Evolutionary conservation across 2,113 vertebrate species (phyloP).

Genomic region (Bubo bubo): DNA sequence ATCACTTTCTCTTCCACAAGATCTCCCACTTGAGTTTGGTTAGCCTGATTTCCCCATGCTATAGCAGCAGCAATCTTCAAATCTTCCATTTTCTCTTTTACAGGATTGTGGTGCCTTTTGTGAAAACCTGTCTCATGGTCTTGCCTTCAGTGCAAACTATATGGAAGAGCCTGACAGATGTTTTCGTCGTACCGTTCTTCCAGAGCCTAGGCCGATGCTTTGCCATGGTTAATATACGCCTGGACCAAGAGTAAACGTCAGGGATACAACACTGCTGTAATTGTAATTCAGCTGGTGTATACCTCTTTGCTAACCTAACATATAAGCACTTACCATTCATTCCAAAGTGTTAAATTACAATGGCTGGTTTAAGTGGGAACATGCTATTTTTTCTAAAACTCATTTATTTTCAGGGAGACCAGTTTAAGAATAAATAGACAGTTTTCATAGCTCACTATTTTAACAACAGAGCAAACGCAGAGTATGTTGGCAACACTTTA

Average conservation of each 20-base stretch:
- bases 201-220: slow-evolving; percentile 81
- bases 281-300: slow-evolving; percentile 6
- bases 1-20: neutral
- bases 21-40: neutral
- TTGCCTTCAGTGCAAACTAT: slow-evolving; percentile 83
- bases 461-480: neutral
- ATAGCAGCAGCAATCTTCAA: neutral
- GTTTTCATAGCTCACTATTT: slow-evolving; percentile 27
- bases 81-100: slow-evolving; percentile 7
- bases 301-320: slow-evolving; percentile 45
- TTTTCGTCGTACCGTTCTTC: slow-evolving; percentile 80
- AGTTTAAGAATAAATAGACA: slow-evolving; percentile 4
- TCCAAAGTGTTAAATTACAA: slow-evolving; percentile 36
- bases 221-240: slow-evolving; percentile 77
- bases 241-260: slow-evolving; percentile 69
- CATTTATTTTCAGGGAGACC: slow-evolving; percentile 45
- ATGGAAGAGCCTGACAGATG: slow-evolving; percentile 86
- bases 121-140: slow-evolving; percentile 85
- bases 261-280: neutral
- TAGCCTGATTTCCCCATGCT: neutral
- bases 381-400: slow-evolving; percentile 25
- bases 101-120: slow-evolving; percentile 90
- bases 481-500: slow-evolving; percentile 50
- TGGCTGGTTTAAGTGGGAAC: slow-evolving; percentile 59
- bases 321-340: slow-evolving; percentile 51